These are phyloP conservation scores for Poeciliopsis retropinna DNA, from an alignment of 2,113 vertebrate species.

Conservation along the genomic window DNA sequence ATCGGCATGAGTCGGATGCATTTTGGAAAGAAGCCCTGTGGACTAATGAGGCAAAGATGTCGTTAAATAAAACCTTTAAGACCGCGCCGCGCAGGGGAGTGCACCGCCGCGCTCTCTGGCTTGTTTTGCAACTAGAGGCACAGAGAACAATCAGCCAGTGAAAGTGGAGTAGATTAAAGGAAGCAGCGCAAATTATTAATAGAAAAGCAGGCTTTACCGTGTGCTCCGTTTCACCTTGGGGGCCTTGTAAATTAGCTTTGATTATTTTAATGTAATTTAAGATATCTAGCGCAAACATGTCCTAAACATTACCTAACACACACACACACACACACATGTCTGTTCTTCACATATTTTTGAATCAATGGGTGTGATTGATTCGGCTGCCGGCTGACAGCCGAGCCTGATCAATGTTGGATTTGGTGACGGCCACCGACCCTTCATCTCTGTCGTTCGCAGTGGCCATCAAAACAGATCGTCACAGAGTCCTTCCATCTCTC, in stretches of 20 bases:
- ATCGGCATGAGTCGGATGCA: not conserved
- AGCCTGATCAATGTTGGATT: constrained; percentile 67
- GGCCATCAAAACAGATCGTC: constrained; percentile 30
- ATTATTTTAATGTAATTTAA: constrained; percentile 47
- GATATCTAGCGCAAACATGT: not conserved
- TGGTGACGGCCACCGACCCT: constrained; percentile 51
- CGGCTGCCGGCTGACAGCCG: constrained; percentile 56
- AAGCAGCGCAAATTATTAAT: constrained; percentile 12
- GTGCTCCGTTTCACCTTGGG: not conserved
- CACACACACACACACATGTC: not conserved
- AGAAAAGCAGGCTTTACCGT: constrained; percentile 15
- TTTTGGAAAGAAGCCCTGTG: not conserved
- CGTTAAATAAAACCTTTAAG: not conserved
- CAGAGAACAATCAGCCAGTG: not conserved
- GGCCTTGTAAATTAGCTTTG: constrained; percentile 46
- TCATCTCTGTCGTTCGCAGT: constrained; percentile 61
- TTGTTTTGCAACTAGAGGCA: not conserved
- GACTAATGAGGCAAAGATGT: not conserved
- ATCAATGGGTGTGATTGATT: constrained; percentile 75
- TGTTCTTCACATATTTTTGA: constrained; percentile 41
- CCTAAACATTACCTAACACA: constrained; percentile 30
- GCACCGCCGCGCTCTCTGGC: not conserved
- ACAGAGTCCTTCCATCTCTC: constrained; percentile 37
- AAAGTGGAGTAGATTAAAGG: not conserved
- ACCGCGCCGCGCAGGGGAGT: not conserved